Conservation (phyloP, 2,797 vertebrate species). For the Sebastes glaucus region DNA sequence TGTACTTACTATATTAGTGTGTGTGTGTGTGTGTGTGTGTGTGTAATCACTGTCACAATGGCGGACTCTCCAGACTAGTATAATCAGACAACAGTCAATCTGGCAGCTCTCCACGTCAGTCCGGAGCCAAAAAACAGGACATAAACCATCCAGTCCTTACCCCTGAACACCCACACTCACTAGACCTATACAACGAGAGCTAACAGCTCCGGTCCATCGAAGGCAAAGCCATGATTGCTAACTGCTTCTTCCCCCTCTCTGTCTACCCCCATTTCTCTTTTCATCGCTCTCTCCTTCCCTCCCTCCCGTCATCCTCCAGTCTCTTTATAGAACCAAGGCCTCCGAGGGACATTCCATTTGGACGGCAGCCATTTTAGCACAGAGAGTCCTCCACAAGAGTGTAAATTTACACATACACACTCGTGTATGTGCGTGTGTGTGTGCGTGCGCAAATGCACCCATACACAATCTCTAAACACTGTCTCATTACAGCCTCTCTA, state of each 20-base stretch:
- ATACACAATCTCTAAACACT: conserved; percentile 50
- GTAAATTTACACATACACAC: conserved; percentile 67
- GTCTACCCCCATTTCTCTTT: conserved; percentile 63
- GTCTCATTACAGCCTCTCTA: conserved; percentile 59
- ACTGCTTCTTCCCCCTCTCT: conserved; percentile 52
- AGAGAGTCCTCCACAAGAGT: conserved; percentile 68
- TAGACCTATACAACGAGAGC: conserved; percentile 56
- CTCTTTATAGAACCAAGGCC: conserved; percentile 77
- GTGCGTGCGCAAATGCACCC: conserved; percentile 40
- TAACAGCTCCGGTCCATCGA: conserved; percentile 50
- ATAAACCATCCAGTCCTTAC: conserved; percentile 62
- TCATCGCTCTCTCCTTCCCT: conserved; percentile 55
- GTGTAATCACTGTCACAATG: conserved; percentile 51
- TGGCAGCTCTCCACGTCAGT: conserved; percentile 68
- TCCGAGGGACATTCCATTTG: conserved; percentile 77
- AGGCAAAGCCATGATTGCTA: conserved; percentile 39
- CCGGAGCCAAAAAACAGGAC: conserved; percentile 65
- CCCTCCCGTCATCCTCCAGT: conserved; percentile 66
- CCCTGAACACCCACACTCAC: conserved; percentile 55
- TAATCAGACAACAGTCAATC: conserved; percentile 74
- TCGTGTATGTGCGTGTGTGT: neutral
- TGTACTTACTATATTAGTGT: conserved; percentile 19
- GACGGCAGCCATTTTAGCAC: conserved; percentile 77
- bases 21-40: conserved; percentile 18
- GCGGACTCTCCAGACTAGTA: conserved; percentile 67